Base-by-base conservation (phyloP, 2,113 vertebrate species). In the Illadopsis cleaveri region DNA sequence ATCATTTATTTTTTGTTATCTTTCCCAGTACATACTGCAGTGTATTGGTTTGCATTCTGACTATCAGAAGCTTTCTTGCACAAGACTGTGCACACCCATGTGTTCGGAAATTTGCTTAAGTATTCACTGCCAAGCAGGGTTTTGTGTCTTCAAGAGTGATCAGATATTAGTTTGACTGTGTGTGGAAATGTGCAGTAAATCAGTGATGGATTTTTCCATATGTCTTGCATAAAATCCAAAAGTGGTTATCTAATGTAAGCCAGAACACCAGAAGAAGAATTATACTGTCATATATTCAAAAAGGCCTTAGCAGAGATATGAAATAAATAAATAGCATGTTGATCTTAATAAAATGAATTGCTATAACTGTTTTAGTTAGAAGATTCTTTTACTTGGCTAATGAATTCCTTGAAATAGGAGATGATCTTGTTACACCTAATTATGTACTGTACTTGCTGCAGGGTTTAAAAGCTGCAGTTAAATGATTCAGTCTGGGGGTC, bases 121-220 rank as follows among this genome's bases (percentile, higher is more conserved):
- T 28, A 64, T 93, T 45, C 47, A 28, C 86, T 77, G 75, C 89
- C 89, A 77, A 70, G 61, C 77, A 86, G 77, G 25, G 90, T 27
- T 97, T 93, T 84, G 71, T 37, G 33, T 82, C 58, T 87, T 91
- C 69, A 72, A 40, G 57, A 54, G 69, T 71, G 84, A 95, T 92
- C 80, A 88, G 68, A 95, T 69, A 45, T 62, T 75, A 95, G 93
- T 82, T 82, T 86, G 86, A 82, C 89, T 38, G 51, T 82, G 91
- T 77, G 82, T 50, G 81, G 94, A 95, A 97, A 96, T 89, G 65
- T 92, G 90, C 90, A 80, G 70, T 89, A 92, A 96, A 94, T 88
- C 88, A 86, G 83, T 82, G 83, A 93, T 90, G 91, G 95, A 72
- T 86, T 96, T 97, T 95, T 93, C 96, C 95, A 92, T 89, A 70